Conservation (phyloP, 2,888 invertebrate genomes). For the Itoplectis maculator region DNA sequence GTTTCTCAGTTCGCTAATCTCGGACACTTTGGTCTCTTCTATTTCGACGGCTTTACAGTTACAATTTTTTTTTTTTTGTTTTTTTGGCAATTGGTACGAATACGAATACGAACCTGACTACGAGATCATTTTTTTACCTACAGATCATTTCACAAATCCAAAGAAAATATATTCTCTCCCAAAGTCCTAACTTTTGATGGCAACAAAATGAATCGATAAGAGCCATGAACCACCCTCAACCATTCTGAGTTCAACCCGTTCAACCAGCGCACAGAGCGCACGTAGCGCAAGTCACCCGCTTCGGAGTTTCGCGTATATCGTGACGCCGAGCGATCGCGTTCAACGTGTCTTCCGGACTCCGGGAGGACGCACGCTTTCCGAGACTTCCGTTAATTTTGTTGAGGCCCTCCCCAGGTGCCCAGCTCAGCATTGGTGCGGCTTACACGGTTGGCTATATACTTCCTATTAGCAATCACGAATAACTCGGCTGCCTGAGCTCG, state of each 20-base stretch:
- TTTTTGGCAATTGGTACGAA: no score
- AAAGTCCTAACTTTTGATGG: no score
- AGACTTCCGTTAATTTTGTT: slow-evolving; percentile 78
- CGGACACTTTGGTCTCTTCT: slow-evolving; percentile 24
- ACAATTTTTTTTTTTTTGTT: no score
- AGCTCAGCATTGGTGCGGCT: no score
- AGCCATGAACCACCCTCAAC: no score
- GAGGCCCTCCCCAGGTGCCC: no score
- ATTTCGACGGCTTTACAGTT: slow-evolving; percentile 2
- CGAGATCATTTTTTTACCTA: no score
- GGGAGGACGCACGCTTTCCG: slow-evolving; percentile 75
- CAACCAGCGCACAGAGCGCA: not conserved
- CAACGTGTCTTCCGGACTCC: slow-evolving; percentile 73
- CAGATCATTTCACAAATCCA: not conserved
- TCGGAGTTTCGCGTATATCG: slow-evolving; percentile 54
- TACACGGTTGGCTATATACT: slow-evolving; percentile 49
- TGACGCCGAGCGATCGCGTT: slow-evolving; percentile 61
- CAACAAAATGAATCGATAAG: slow-evolving; percentile 20
- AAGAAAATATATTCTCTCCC: no score
- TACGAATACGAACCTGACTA: no score
- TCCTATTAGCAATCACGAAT: slow-evolving; percentile 78
- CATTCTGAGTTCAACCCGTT: no score
- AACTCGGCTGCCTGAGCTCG: slow-evolving; percentile 47
- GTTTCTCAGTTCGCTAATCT: no score
- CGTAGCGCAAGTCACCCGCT: not conserved